Percentiles rank a stretch among this genome's conserved stretches.
Evolutionary conservation across 2,113 vertebrate genomes (phyloP).

Genomic region (Haemorhous mexicanus): DNA sequence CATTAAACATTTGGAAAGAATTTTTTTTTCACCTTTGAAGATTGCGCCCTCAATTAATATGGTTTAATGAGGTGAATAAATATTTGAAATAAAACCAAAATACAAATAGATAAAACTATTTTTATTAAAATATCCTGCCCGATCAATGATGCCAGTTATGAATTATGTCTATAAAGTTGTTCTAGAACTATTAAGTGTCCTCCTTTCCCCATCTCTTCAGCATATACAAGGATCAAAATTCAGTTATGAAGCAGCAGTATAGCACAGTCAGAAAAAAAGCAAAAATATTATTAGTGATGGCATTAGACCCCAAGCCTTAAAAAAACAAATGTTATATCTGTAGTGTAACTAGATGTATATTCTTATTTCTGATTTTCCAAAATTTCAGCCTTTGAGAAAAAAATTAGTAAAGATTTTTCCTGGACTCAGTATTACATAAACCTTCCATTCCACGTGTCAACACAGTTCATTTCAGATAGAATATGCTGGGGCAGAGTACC

Average conservation of each 20-base stretch:
- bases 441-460: background rate
- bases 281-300: background rate
- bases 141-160: background rate
- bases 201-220: background rate
- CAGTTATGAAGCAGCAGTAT: background rate
- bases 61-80: background rate
- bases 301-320: background rate
- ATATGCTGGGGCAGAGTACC: background rate
- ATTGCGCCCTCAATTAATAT: background rate
- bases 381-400: background rate
- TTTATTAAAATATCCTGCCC: constrained; percentile 19
- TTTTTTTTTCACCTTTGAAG: background rate
- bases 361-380: background rate
- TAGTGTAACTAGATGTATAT: background rate
- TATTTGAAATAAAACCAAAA: constrained; percentile 26
- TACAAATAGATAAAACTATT: background rate
- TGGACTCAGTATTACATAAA: background rate
- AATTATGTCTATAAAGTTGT: background rate
- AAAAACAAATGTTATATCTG: background rate
- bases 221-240: background rate
- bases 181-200: background rate
- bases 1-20: background rate
- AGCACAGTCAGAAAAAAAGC: background rate
- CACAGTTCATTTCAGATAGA: background rate
- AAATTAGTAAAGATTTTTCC: background rate